A percentile compares a stretch with the other conserved stretches of the same genome.
Conservation (phyloP, 1,140 invertebrate species). For the Pristionchus pacificus region DNA sequence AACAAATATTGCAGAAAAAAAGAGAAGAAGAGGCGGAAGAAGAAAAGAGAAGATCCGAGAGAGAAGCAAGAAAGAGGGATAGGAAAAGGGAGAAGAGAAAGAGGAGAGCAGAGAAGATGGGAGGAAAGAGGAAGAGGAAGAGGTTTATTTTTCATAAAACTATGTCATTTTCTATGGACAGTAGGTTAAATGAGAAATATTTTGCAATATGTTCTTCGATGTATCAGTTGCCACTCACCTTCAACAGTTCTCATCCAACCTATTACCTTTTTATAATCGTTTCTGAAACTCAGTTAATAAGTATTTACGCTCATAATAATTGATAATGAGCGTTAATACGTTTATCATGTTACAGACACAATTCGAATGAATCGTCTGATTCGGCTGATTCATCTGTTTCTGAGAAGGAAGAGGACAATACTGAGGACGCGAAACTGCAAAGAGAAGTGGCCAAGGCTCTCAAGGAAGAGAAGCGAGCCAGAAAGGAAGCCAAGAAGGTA, state of each 20-base stretch:
- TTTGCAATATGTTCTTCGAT: too few species aligned
- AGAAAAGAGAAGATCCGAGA: conserved; percentile 11
- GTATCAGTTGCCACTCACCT: too few species aligned
- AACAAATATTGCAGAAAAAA: background rate
- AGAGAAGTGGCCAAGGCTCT: conserved; percentile 29
- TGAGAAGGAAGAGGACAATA: conserved; percentile 11
- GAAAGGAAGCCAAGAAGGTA: conserved; percentile 19
- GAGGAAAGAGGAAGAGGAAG: conserved; percentile 15
- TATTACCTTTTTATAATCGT: too few species aligned
- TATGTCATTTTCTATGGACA: background rate
- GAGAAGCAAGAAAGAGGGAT: conserved; percentile 5
- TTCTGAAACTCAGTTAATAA: too few species aligned
- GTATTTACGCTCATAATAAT: too few species aligned
- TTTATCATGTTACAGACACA: background rate
- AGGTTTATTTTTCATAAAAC: background rate
- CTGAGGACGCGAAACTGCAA: conserved; percentile 14
- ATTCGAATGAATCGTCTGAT: background rate
- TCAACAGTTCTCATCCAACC: too few species aligned
- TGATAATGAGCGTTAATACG: too few species aligned
- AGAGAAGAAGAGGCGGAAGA: background rate
- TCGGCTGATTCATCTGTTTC: conserved; percentile 4
- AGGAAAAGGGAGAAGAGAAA: conserved; percentile 18
- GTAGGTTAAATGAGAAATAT: too few species aligned
- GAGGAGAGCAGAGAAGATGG: conserved; percentile 15
- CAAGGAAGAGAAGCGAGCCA: conserved; percentile 15